phyloP scores from a whole-genome alignment of 2,113 vertebrate species.

The Sprattus sprattus region DNA sequence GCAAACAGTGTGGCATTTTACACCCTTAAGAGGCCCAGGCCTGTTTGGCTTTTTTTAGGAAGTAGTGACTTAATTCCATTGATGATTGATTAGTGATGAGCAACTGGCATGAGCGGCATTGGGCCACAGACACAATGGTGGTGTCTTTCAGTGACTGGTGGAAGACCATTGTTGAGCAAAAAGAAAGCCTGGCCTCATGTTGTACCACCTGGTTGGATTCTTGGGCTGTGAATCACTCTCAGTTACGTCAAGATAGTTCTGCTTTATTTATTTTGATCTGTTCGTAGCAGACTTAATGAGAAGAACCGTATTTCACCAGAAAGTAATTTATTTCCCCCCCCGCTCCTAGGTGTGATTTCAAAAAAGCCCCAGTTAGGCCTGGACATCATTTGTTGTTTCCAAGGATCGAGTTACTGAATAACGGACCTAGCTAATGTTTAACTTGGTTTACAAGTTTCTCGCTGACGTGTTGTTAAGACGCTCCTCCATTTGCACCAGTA shows the following conservation, averaged over 20 bases:
- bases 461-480: conserved; percentile 60
- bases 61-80: not conserved
- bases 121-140: not conserved
- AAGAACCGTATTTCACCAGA: conserved; percentile 7
- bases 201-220: conserved; percentile 15
- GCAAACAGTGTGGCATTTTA: not conserved
- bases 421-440: conserved; percentile 72
- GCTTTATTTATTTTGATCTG: conserved; percentile 6
- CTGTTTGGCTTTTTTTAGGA: too few relatives aligned
- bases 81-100: not conserved
- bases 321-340: not conserved
- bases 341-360: not conserved
- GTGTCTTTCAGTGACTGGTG: not conserved
- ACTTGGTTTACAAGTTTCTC: conserved; percentile 68
- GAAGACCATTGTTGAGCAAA: not conserved
- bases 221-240: conserved; percentile 15
- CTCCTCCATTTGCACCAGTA: conserved; percentile 43
- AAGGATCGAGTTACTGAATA: conserved; percentile 68
- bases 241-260: not conserved
- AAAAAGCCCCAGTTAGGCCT: conserved; percentile 41
- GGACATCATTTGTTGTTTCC: conserved; percentile 58
- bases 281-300: not conserved
- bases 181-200: not conserved
- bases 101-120: not conserved
- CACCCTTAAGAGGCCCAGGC: too few relatives aligned